These are phyloP conservation scores for Xylocampa areola DNA, from an alignment of 2,888 invertebrate species.

Conservation along the genomic window DNA sequence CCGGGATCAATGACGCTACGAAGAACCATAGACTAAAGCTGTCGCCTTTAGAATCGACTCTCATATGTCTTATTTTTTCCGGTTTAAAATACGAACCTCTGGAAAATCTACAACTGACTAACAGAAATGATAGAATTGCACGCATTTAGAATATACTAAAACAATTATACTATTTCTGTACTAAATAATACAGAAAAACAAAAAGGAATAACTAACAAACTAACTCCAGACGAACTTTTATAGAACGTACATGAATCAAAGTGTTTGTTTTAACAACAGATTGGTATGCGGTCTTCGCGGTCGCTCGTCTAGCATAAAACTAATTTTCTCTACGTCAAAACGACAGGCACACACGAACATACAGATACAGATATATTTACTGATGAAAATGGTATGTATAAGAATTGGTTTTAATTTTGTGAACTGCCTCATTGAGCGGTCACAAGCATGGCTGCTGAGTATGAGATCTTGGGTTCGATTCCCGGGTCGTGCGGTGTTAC, in stretches of 20 bases:
- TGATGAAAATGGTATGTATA: conserved; percentile 51
- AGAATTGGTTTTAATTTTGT: no score
- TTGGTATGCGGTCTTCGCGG: conserved; percentile 75
- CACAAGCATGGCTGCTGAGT: no score
- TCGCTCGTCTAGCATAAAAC: conserved; percentile 76
- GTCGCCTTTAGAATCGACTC: no score
- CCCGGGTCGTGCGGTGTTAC: no score
- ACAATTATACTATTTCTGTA: not conserved
- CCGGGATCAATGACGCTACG: no score
- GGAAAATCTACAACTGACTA: no score
- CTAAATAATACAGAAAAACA: conserved; percentile 3
- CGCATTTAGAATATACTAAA: not conserved
- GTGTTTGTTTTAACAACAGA: conserved; percentile 64
- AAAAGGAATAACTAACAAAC: not conserved
- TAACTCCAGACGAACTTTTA: conserved; percentile 14
- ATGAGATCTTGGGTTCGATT: no score
- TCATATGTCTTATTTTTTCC: no score
- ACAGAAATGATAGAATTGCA: no score
- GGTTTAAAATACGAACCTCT: no score
- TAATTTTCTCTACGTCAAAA: conserved; percentile 83
- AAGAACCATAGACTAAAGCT: no score
- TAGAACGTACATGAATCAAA: conserved; percentile 29
- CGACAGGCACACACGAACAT: conserved; percentile 63
- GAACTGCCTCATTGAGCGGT: no score
- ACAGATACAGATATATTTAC: conserved; percentile 69